phyloP scores from a whole-genome alignment of 2,888 invertebrate species.

The Polia nebulosa region DNA sequence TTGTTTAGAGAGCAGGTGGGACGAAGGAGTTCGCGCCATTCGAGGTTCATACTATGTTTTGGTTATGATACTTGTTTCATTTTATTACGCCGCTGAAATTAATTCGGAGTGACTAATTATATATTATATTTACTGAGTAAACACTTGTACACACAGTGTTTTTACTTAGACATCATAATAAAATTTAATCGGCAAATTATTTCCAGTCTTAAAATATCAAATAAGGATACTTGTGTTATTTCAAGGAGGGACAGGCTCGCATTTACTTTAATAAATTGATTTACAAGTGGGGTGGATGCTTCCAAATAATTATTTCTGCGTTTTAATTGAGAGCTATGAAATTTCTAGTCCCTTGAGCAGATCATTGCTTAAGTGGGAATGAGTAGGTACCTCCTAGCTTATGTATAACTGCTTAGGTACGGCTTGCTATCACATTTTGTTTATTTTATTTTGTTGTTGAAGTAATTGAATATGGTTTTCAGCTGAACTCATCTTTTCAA shows the following conservation, averaged over 20 bases:
- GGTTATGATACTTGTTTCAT: conserved; percentile 67
- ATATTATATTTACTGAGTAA: conserved; percentile 48
- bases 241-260: conserved; percentile 78
- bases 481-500: no score
- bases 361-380: conserved; percentile 77
- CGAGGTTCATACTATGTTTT: conserved; percentile 61
- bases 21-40: conserved; percentile 76
- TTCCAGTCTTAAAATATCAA: conserved; percentile 72
- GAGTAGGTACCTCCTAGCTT: conserved; percentile 26
- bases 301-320: conserved; percentile 87
- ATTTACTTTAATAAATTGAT: conserved; percentile 88
- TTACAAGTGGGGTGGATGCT: conserved; percentile 87
- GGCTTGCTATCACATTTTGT: conserved; percentile 4
- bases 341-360: conserved; percentile 85
- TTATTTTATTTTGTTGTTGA: background rate
- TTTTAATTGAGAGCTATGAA: conserved; percentile 89
- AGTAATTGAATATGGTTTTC: conserved; percentile 11
- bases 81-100: conserved; percentile 50
- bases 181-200: conserved; percentile 60
- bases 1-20: conserved; percentile 85
- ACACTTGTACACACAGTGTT: conserved; percentile 36
- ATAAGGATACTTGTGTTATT: conserved; percentile 72
- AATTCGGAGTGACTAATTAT: conserved; percentile 50
- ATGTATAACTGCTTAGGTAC: conserved; percentile 41
- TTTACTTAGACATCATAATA: conserved; percentile 34